A percentile compares a stretch with the other conserved stretches of the same genome.
Evolutionary conservation across 2,113 vertebrate genomes (phyloP).

Genomic region (Chitala chitala): DNA sequence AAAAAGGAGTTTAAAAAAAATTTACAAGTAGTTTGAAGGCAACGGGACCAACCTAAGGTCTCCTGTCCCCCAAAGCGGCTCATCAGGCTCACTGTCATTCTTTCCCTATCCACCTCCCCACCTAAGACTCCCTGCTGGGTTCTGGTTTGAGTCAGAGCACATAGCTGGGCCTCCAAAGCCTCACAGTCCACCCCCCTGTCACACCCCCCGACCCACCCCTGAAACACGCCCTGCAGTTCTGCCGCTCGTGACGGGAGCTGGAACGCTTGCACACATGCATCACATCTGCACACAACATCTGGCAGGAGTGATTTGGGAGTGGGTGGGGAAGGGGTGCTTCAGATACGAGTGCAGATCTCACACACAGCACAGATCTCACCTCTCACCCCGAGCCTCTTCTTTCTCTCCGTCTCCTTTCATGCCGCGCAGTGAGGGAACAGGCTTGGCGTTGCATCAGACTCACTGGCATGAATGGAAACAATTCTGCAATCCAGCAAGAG

Average conservation of each 20-base stretch:
- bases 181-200: too few species aligned
- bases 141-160: neutral
- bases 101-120: slow-evolving; percentile 34
- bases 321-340: slow-evolving; percentile 34
- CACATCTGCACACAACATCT: slow-evolving; percentile 57
- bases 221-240: slow-evolving; percentile 18
- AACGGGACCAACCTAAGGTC: neutral
- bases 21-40: too few species aligned
- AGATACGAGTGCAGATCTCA: slow-evolving; percentile 22
- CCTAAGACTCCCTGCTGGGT: neutral
- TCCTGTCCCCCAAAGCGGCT: too few species aligned
- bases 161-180: slow-evolving; percentile 23
- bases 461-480: neutral
- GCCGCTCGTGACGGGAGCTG: slow-evolving; percentile 31
- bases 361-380: slow-evolving; percentile 9
- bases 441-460: neutral
- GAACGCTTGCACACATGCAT: slow-evolving; percentile 45
- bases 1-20: too few species aligned
- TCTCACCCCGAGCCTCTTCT: slow-evolving; percentile 4
- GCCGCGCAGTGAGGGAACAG: neutral
- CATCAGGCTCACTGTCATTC: slow-evolving; percentile 22
- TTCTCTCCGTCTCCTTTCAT: neutral
- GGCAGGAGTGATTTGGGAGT: slow-evolving; percentile 43
- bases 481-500: neutral
- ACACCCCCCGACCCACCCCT: slow-evolving; percentile 20